A percentile compares a stretch with the other conserved stretches of the same genome.
Conservation (phyloP, 2,888 invertebrate species). For the Pyralis farinalis region DNA sequence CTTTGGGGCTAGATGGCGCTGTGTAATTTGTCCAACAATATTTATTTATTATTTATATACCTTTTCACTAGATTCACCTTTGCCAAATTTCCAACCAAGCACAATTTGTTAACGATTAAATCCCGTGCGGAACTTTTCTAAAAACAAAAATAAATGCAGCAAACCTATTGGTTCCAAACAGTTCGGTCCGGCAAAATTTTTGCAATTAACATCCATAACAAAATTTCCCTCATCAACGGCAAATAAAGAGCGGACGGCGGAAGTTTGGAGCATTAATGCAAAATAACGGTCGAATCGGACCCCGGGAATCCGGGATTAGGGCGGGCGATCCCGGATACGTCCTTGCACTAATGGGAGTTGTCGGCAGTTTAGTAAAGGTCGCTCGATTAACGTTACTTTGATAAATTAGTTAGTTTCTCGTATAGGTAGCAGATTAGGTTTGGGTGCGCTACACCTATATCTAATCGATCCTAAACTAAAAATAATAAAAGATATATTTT, state of each 20-base stretch:
- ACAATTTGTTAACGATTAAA: too few species aligned
- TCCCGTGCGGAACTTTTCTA: too few species aligned
- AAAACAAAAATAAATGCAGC: too few species aligned
- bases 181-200: conserved; percentile 25
- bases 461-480: too few species aligned
- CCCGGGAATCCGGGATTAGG: conserved; percentile 45
- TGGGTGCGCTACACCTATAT: too few species aligned
- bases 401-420: conserved; percentile 21
- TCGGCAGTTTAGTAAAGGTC: conserved; percentile 49
- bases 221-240: conserved; percentile 59
- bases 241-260: conserved; percentile 55
- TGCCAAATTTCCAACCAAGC: too few species aligned
- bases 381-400: conserved; percentile 41
- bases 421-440: neutral
- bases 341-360: conserved; percentile 55
- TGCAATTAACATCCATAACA: conserved; percentile 47
- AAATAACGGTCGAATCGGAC: conserved; percentile 67
- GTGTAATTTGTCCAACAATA: too few species aligned
- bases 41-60: too few species aligned
- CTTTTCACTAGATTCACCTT: too few species aligned
- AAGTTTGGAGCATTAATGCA: conserved; percentile 69
- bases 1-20: too few species aligned
- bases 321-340: conserved; percentile 22
- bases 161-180: too few species aligned
- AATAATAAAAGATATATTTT: too few species aligned